Evolutionary conservation across 2,888 invertebrate genomes (phyloP).

Genomic region (Sinopyrophorus schimmeli): DNA sequence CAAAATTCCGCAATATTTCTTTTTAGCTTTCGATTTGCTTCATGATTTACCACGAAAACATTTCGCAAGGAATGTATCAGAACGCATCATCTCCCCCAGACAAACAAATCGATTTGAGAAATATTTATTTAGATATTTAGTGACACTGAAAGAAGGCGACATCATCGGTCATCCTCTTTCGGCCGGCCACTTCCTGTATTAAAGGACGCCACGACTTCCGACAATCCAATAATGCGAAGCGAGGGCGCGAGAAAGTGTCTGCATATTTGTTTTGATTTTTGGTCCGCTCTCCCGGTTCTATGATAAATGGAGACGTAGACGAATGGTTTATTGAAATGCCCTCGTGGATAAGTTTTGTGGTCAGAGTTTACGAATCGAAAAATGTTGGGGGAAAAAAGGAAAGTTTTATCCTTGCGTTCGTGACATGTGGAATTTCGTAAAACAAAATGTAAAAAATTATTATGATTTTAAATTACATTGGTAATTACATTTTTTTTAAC

Average conservation of each 20-base stretch:
- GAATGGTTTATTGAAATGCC: conserved; percentile 55
- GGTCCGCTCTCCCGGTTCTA: conserved; percentile 45
- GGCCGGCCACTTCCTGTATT: conserved; percentile 45
- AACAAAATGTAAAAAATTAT: conserved; percentile 19
- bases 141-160: conserved; percentile 38
- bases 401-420: conserved; percentile 28
- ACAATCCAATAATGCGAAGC: conserved; percentile 47
- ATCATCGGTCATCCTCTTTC: conserved; percentile 47
- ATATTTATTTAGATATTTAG: conserved; percentile 47
- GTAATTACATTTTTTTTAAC: too few species aligned
- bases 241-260: conserved; percentile 48
- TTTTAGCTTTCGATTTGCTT: conserved; percentile 22
- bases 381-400: conserved; percentile 24
- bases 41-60: conserved; percentile 31
- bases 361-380: conserved; percentile 34
- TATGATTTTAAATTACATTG: neutral
- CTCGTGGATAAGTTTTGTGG: conserved; percentile 47
- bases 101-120: conserved; percentile 40
- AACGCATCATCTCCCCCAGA: conserved; percentile 24
- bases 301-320: conserved; percentile 52
- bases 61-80: conserved; percentile 29
- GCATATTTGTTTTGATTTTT: conserved; percentile 56
- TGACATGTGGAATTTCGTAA: conserved; percentile 27
- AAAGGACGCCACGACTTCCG: conserved; percentile 44
- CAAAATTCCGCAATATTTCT: neutral